Base-by-base conservation (phyloP, 2,797 vertebrate genomes). In the Neoniphon sammara region DNA sequence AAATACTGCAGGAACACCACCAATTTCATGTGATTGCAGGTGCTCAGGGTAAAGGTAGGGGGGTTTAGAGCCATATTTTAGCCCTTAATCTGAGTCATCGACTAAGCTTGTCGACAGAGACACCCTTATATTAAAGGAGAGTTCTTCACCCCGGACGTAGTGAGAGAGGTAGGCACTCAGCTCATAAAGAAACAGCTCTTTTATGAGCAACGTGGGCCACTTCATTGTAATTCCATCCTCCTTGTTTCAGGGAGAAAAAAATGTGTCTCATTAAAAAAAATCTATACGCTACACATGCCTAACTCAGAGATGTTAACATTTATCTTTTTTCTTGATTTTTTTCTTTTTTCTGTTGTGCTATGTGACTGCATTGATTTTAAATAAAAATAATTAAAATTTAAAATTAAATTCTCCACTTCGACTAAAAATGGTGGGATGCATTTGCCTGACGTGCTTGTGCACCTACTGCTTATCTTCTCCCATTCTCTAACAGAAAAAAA, bases 21-120 rank as follows among this genome's bases (percentile, higher is more conserved):
- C 65, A 70, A 77, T 81, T 82, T 65, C 52, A 66, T 63, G 72
- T 85, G 70, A 86, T 79, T 85, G 71, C 74, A 88, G 82, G 83
- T 82, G 80, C 77, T 84, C 58, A 53, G 73, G 76, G 66, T 60
- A 61, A 74, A 84, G 57, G 68, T 60, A 71, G 72, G 71, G 49
- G 39, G 72, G 82, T 39, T 81, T 54, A 77, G 36, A 79, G 44
- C 52, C 49, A 31, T 53, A 23, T 39, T 56, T 42, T 53, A n/a
- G 42, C 61, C 23, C 42, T 65, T 80, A 82, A 75, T 63, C 17
- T 54, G 70, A 80, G 73, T 74, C 70, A 72, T 39, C 36, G 63
- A 30, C 36, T 17, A 15, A 55, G 46, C 47, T 36, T 30, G 54
- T n/a, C 14, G 18, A 55, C 10, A 56, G 21, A 36, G 42, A 62